Conservation (phyloP, 2,113 vertebrate species). For the Channa argus region DNA sequence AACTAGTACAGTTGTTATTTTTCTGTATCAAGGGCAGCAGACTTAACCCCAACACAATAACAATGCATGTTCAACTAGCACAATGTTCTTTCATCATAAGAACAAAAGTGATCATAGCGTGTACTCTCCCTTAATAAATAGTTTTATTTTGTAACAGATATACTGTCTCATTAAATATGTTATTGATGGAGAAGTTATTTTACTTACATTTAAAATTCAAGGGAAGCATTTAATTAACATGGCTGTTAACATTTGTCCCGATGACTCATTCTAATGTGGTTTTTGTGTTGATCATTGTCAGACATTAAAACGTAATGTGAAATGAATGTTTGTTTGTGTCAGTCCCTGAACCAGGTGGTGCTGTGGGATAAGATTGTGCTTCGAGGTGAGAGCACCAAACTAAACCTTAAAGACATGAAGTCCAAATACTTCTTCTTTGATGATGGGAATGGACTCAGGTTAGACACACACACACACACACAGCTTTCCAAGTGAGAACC, state of each 20-base stretch:
- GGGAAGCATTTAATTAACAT: not conserved
- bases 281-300: not conserved
- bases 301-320: not conserved
- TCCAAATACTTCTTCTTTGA: constrained; percentile 99
- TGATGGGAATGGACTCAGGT: constrained; percentile 98
- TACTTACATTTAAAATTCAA: too few relatives aligned
- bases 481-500: too few relatives aligned
- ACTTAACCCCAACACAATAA: too few relatives aligned
- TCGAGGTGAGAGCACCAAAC: constrained; percentile 92
- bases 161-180: too few relatives aligned
- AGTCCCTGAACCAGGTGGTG: constrained; percentile 97
- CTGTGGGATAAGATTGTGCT: constrained; percentile 98
- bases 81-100: too few relatives aligned
- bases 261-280: not conserved
- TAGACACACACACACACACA: constrained; percentile 60
- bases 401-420: constrained; percentile 93
- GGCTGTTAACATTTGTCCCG: not conserved
- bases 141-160: too few relatives aligned
- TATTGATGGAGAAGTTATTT: too few relatives aligned
- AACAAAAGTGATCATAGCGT: too few relatives aligned
- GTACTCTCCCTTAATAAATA: too few relatives aligned
- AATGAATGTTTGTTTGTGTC: constrained; percentile 16
- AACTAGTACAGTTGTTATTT: too few relatives aligned
- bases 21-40: too few relatives aligned
- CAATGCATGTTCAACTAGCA: too few relatives aligned